Conservation (phyloP, 2,888 invertebrate species). For the Notodonta ziczac region DNA sequence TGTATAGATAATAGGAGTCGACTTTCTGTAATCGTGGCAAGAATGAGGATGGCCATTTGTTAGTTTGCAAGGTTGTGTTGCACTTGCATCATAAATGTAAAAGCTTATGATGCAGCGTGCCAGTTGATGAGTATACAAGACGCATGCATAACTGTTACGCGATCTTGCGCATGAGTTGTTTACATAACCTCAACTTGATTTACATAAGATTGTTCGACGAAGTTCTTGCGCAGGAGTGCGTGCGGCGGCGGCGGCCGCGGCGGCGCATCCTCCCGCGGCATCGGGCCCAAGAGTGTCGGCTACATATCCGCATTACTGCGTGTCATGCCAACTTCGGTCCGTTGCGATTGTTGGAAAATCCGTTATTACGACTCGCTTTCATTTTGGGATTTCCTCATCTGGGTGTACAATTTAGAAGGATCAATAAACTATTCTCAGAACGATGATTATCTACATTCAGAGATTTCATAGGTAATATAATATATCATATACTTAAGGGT, state of each 20-base stretch:
- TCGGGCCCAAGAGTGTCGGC: neutral
- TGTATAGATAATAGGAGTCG: no score
- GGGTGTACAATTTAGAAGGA: neutral
- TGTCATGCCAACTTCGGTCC: neutral
- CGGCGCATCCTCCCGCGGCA: neutral
- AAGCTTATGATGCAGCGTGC: neutral
- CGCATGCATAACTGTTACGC: slow-evolving; percentile 3
- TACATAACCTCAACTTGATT: neutral
- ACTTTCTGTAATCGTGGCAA: neutral
- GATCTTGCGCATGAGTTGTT: neutral
- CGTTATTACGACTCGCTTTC: neutral
- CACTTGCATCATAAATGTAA: neutral
- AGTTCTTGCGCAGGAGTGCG: neutral
- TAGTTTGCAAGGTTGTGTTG: neutral
- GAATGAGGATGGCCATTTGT: neutral
- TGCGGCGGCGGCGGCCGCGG: neutral
- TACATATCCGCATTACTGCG: neutral
- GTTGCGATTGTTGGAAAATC: neutral
- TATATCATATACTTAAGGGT: no score
- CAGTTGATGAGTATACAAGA: neutral
- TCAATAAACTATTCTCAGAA: no score
- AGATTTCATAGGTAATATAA: no score
- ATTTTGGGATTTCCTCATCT: neutral
- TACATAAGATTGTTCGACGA: neutral
- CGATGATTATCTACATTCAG: no score